A percentile compares a stretch with the other conserved stretches of the same genome.
These are phyloP conservation scores for Mesocentrotus franciscanus DNA, from an alignment of 53 echinoderm and acorn worm species.

Conservation along the genomic window DNA sequence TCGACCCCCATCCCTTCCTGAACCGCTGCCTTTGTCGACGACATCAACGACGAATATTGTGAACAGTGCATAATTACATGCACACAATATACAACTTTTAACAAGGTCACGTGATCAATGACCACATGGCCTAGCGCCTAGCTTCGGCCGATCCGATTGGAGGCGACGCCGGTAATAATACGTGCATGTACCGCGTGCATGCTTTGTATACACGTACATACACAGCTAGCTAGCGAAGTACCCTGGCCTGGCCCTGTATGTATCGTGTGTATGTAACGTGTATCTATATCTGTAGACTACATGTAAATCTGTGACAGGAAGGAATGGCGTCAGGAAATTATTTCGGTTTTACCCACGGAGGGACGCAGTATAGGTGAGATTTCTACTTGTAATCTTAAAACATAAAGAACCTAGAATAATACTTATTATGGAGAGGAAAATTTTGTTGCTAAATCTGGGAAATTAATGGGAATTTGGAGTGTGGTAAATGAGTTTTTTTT, in stretches of 20 bases:
- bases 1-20: too few species aligned
- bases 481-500: background rate
- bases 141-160: background rate
- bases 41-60: too few species aligned
- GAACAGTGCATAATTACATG: too few species aligned
- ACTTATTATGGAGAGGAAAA: background rate
- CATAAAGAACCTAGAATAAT: background rate
- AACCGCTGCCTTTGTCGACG: too few species aligned
- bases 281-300: too few species aligned
- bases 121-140: conserved; percentile 43
- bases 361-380: conserved; percentile 91
- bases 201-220: background rate
- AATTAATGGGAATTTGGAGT: background rate
- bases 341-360: conserved; percentile 94
- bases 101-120: conserved; percentile 28
- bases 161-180: background rate
- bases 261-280: too few species aligned
- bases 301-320: background rate
- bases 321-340: conserved; percentile 84
- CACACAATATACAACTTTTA: background rate
- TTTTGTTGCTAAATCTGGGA: background rate
- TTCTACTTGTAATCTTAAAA: background rate
- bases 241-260: too few species aligned
- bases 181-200: background rate
- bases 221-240: too few species aligned